Base-by-base conservation (phyloP, 2,888 invertebrate species). In the Noctua pronuba region DNA sequence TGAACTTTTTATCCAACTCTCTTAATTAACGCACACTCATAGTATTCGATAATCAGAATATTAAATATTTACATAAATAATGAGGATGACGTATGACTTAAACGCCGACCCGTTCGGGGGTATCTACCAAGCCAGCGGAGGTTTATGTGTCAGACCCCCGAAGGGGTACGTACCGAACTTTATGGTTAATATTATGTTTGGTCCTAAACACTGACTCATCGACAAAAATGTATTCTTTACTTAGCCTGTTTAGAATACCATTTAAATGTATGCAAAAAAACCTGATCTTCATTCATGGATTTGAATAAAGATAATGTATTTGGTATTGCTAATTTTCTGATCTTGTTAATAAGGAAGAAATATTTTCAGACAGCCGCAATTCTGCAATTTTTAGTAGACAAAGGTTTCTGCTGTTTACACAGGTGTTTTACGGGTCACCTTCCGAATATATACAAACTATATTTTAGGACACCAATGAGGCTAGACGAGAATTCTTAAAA, bases 391-490 rank as follows among this genome's bases (percentile, higher is more conserved):
- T n/a, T 35, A 21, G 55, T 35, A 66, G 6, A n/a, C 13, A 65
- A 31, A 46, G 41, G 21, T 55, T 41, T n/a, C 1, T 55, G n/a
- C n/a, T 28, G 16, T 58, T 44, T 46, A 18, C 8, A 44, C 41
- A 83, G 64, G 2, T 80, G 83, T 41, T 68, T 46, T 18, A 82
- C 28, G 21, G 79, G 82, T 82, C 75, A 79, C 79, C 82, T 79
- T 82, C 16, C 5, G 18, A 55, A 49, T 38, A 18, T 18, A 2
- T n/a, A 52, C 1, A 18, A 60, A 44, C 16, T 52, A 31, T 49
- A 6, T 72, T 21, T 46, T 78, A 41, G 46, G 31, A 38, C 10
- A 46, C 24, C 0, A n/a, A 60, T 58, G 13, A 28, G n/a, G 2
- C 46, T 13, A 24, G 7, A 46, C 38, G 13, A 7, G 52, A 6